Percentiles rank a stretch among this genome's conserved stretches.
Evolutionary conservation across 1,140 invertebrate species (phyloP).

Genomic region (Pseudomyrmex dendroicus): DNA sequence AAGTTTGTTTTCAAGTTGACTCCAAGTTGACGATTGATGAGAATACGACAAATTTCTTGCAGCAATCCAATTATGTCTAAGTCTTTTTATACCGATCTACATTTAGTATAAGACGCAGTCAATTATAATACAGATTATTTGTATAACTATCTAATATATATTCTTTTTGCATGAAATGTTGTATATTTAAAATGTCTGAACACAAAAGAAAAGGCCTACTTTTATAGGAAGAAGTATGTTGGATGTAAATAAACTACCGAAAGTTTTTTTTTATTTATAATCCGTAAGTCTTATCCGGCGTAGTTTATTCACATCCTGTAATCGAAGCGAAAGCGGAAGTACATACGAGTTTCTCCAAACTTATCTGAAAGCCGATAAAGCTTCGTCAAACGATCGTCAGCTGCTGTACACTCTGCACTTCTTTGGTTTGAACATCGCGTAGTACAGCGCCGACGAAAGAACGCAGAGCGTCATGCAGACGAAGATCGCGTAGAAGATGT

Average conservation of each 20-base stretch:
- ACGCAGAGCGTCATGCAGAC: constrained; percentile 79
- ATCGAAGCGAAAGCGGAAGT: not conserved
- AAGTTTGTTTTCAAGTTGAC: not conserved
- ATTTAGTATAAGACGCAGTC: constrained; percentile 58
- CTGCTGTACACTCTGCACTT: constrained; percentile 80
- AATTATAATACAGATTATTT: constrained; percentile 61
- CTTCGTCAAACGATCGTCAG: constrained; percentile 62
- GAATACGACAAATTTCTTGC: not conserved
- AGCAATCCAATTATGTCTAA: constrained; percentile 48
- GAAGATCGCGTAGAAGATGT: constrained; percentile 80
- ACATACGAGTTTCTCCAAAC: not conserved
- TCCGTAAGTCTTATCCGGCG: not conserved
- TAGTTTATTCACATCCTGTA: not conserved
- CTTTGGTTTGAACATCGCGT: constrained; percentile 81
- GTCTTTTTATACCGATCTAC: constrained; percentile 62
- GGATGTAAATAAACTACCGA: constrained; percentile 15
- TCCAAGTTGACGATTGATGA: constrained; percentile 14
- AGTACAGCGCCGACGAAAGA: constrained; percentile 78
- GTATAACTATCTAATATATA: constrained; percentile 19
- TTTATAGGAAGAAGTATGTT: constrained; percentile 7
- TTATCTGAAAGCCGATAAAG: constrained; percentile 21
- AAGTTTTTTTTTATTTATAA: too few species aligned
- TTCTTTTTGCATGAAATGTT: not conserved
- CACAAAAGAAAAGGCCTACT: constrained; percentile 9
- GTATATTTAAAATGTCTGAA: constrained; percentile 12